Conservation (phyloP, 1,140 invertebrate species). For the Heliothis subflexa region DNA sequence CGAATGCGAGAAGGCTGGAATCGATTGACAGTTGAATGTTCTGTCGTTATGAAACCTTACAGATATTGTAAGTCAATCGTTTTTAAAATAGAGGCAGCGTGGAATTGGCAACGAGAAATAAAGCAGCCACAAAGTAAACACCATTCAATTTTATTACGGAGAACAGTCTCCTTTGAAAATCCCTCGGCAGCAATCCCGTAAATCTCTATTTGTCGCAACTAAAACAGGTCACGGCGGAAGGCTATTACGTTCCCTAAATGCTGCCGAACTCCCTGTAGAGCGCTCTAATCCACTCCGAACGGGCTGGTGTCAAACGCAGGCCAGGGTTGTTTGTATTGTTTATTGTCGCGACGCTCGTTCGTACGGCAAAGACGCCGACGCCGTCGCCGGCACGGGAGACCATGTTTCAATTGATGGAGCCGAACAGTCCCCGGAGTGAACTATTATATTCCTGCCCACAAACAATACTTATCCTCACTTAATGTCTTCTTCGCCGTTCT, state of each 20-base stretch:
- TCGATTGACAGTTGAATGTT: slow-evolving; percentile 64
- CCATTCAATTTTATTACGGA: slow-evolving; percentile 82
- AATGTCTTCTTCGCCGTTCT: slow-evolving; percentile 54
- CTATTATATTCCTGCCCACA: slow-evolving; percentile 66
- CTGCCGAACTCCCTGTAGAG: slow-evolving; percentile 83
- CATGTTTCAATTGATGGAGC: slow-evolving; percentile 79
- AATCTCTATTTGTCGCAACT: slow-evolving; percentile 86
- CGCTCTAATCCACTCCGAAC: slow-evolving; percentile 84
- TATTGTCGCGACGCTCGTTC: slow-evolving; percentile 81
- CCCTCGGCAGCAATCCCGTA: slow-evolving; percentile 78
- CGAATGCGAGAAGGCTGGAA: slow-evolving; percentile 63
- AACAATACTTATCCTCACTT: slow-evolving; percentile 65
- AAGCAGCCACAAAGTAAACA: slow-evolving; percentile 79
- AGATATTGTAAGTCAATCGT: slow-evolving; percentile 54
- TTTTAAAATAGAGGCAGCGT: slow-evolving; percentile 52
- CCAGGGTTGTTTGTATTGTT: slow-evolving; percentile 85
- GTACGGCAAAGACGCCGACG: slow-evolving; percentile 74
- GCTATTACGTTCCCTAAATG: slow-evolving; percentile 85
- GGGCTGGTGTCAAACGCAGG: slow-evolving; percentile 85
- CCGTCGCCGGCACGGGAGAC: slow-evolving; percentile 59
- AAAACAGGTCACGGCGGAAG: slow-evolving; percentile 84
- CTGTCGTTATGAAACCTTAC: slow-evolving; percentile 51
- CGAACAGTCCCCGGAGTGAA: slow-evolving; percentile 63
- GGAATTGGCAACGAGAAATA: slow-evolving; percentile 57
- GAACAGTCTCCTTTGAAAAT: slow-evolving; percentile 74